phyloP scores from a whole-genome alignment of 2,888 invertebrate species.

The Odiellus spinosus region DNA sequence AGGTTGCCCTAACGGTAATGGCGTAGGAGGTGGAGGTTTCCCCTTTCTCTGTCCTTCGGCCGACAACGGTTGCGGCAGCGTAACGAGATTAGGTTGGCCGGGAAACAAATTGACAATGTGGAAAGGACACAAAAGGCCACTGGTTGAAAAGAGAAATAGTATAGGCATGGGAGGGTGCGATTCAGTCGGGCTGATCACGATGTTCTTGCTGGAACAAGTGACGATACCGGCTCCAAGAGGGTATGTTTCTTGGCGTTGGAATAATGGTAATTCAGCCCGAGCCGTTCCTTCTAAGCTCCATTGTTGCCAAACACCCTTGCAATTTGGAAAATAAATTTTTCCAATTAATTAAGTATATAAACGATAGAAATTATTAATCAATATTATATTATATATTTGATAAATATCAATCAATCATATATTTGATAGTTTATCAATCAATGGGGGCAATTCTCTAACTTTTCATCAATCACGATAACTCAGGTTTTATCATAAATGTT shows the following conservation, averaged over 20 bases:
- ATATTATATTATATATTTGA: no score
- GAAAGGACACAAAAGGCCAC: slow-evolving; percentile 59
- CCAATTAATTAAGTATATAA: no score
- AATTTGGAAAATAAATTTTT: no score
- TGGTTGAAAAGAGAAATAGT: slow-evolving; percentile 55
- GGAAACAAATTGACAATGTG: slow-evolving; percentile 52
- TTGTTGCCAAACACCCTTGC: slow-evolving; percentile 50
- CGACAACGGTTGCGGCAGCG: slow-evolving; percentile 7
- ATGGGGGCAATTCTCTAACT: no score
- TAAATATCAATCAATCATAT: no score
- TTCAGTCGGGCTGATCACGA: slow-evolving; percentile 31
- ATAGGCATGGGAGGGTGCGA: slow-evolving; percentile 57
- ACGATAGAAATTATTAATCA: no score
- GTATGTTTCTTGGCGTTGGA: slow-evolving; percentile 52
- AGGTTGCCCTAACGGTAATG: no score
- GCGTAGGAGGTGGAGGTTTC: background rate
- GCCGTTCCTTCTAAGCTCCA: slow-evolving; percentile 61
- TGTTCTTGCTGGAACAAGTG: slow-evolving; percentile 41
- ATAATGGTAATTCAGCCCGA: slow-evolving; percentile 63
- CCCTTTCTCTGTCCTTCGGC: slow-evolving; percentile 11
- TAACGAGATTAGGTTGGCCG: slow-evolving; percentile 25
- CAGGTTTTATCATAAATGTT: no score
- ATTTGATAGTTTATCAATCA: no score
- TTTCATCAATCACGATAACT: no score
- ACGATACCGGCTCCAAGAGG: slow-evolving; percentile 64